Base-by-base conservation (phyloP, 1,140 invertebrate genomes). In the Whitmania pigra region DNA sequence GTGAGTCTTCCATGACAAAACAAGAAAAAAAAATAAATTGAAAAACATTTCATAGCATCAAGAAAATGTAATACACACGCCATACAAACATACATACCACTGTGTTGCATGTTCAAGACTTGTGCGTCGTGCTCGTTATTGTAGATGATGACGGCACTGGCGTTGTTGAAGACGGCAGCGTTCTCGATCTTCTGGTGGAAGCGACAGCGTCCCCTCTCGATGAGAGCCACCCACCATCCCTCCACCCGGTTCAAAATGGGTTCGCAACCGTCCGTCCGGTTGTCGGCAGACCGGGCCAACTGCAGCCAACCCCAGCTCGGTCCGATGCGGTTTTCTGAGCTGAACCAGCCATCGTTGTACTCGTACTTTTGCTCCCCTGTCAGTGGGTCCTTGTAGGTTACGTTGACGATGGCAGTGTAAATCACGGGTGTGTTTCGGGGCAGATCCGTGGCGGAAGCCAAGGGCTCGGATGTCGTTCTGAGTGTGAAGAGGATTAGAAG, bases 141-240 rank as follows among this genome's bases (percentile, higher is more conserved):
- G 82, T 90, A 91, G 17, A 91, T 86, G 49, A 91, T 85, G 20
- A 90, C 87, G 0, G 87, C 89, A 0, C 85, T 84, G 2, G 89
- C 89, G 76, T 88, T 88, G 70, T 85, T 86, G 53, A 82, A 80
- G 25, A 71, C 66, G 77, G 85, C 86, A 20, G 89, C 88, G 80
- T 90, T 88, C 75, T 87, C 85, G 69, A 89, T 85, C 81, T 91
- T 91, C 66, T 86, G 85, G 77, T 89, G 87, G 78, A 90, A 90
- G 75, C 88, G 88, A 80, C 89, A 91, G 25, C 80, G 83, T 31
- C 89, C 89, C 22, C 89, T 80, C 74, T 86, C 85, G 5, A 90
- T 87, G 67, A 91, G 81, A 0, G 89, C 89, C 71, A 91, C 87
- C 89, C 89, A 91, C 0, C 87, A 84, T 27, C 85, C 83, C 6